phyloP scores from a whole-genome alignment of 2,797 vertebrate genomes.

The Petrocephalus sullivani region DNA sequence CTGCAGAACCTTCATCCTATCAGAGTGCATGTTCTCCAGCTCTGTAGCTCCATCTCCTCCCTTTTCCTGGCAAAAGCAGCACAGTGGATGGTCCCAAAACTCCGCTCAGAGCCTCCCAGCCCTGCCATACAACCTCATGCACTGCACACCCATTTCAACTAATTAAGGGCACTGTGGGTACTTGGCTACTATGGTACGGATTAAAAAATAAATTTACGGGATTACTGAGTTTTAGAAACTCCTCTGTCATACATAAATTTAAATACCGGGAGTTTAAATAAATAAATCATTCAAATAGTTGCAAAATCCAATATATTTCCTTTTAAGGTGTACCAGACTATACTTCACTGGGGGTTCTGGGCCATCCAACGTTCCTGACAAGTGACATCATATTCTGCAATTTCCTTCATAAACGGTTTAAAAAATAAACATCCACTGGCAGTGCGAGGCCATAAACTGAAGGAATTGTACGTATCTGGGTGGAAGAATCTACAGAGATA shows the following conservation, averaged over 20 bases:
- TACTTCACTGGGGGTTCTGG: background rate
- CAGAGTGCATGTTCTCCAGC: constrained; percentile 66
- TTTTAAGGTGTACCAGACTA: background rate
- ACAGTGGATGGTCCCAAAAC: background rate
- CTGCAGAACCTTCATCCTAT: constrained; percentile 76
- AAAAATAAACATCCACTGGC: background rate
- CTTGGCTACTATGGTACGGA: background rate
- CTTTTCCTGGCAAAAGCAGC: constrained; percentile 51
- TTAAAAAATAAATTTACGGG: background rate
- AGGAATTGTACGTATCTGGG: background rate
- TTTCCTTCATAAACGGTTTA: background rate
- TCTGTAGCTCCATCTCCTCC: constrained; percentile 68
- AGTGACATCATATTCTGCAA: background rate
- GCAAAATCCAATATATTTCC: background rate
- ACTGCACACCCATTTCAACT: background rate
- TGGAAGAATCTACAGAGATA: background rate
- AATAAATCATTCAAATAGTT: background rate
- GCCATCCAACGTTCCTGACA: background rate
- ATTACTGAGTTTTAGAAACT: background rate
- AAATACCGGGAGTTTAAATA: too few relatives aligned
- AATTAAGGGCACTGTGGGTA: background rate
- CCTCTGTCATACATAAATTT: background rate
- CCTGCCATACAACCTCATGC: background rate
- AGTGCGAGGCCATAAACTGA: background rate
- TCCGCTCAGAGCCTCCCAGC: background rate